A percentile compares a stretch with the other conserved stretches of the same genome.
These are phyloP conservation scores for Calephelis nemesis DNA, from an alignment of 1,140 invertebrate genomes.

Conservation along the genomic window DNA sequence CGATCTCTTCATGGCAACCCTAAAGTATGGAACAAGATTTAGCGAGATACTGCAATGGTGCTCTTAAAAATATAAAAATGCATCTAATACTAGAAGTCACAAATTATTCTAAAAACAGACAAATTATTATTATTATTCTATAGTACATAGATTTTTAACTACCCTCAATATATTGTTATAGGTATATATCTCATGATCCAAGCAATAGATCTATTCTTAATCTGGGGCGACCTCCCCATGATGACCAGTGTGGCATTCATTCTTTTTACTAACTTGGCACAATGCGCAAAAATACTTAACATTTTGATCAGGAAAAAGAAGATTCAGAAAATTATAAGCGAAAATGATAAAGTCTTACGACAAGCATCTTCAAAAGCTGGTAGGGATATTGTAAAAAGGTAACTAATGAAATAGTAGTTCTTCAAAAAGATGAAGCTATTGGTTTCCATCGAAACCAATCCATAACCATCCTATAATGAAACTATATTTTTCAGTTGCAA, in stretches of 20 bases:
- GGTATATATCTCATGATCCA: constrained; percentile 62
- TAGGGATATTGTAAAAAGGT: constrained; percentile 52
- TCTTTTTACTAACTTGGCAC: constrained; percentile 67
- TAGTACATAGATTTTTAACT: too few species aligned
- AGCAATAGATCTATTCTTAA: constrained; percentile 55
- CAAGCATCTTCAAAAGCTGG: constrained; percentile 39
- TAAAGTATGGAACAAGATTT: too few species aligned
- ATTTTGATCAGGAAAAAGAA: constrained; percentile 36
- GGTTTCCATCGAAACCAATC: too few species aligned
- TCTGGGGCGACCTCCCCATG: constrained; percentile 67
- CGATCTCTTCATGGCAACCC: too few species aligned
- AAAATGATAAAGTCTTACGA: constrained; percentile 39
- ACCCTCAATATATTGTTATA: constrained; percentile 30
- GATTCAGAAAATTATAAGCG: constrained; percentile 47
- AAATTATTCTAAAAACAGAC: too few species aligned
- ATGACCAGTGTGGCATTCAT: constrained; percentile 72
- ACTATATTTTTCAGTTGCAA: constrained; percentile 43
- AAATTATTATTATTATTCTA: too few species aligned
- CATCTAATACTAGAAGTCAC: too few species aligned
- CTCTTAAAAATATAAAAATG: too few species aligned
- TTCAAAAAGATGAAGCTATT: too few species aligned
- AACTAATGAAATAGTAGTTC: not conserved
- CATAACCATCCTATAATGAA: too few species aligned
- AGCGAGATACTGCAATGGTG: too few species aligned
- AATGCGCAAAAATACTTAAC: constrained; percentile 61